A percentile compares a stretch with the other conserved stretches of the same genome.
Evolutionary conservation across 2,888 invertebrate genomes (phyloP).

Genomic region (Pegoplata infirma): DNA sequence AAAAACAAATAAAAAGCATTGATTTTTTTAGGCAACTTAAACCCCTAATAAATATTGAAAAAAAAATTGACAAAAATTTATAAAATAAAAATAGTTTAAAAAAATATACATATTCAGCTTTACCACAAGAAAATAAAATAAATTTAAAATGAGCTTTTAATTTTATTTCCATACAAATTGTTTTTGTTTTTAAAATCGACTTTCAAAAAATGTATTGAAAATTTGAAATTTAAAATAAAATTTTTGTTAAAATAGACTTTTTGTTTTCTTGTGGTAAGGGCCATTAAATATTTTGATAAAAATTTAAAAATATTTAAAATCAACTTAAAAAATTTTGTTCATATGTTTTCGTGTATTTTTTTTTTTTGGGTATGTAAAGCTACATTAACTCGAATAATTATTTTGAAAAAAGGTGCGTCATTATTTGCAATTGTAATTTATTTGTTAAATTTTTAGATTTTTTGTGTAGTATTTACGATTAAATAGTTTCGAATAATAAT

Average conservation of each 20-base stretch:
- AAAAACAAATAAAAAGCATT: neutral
- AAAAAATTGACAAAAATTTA: neutral
- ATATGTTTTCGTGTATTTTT: conserved; percentile 23
- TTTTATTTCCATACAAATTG: neutral
- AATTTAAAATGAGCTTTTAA: too few species aligned
- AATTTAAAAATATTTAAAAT: too few species aligned
- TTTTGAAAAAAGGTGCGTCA: conserved; percentile 28
- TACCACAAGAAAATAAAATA: too few species aligned
- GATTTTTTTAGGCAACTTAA: neutral
- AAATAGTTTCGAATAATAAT: neutral
- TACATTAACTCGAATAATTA: conserved; percentile 36
- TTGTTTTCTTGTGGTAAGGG: neutral
- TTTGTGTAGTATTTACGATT: conserved; percentile 10
- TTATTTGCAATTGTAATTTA: conserved; percentile 45
- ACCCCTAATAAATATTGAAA: neutral
- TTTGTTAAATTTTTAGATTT: conserved; percentile 10
- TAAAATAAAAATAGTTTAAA: neutral
- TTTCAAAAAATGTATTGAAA: too few species aligned
- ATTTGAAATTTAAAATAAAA: too few species aligned
- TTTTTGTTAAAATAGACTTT: too few species aligned
- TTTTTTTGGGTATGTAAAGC: conserved; percentile 23
- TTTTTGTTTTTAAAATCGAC: too few species aligned
- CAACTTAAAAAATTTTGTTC: too few species aligned
- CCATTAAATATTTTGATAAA: too few species aligned
- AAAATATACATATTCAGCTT: neutral